These are phyloP conservation scores for Agrypnus murinus DNA, from an alignment of 2,888 invertebrate species.

Conservation along the genomic window DNA sequence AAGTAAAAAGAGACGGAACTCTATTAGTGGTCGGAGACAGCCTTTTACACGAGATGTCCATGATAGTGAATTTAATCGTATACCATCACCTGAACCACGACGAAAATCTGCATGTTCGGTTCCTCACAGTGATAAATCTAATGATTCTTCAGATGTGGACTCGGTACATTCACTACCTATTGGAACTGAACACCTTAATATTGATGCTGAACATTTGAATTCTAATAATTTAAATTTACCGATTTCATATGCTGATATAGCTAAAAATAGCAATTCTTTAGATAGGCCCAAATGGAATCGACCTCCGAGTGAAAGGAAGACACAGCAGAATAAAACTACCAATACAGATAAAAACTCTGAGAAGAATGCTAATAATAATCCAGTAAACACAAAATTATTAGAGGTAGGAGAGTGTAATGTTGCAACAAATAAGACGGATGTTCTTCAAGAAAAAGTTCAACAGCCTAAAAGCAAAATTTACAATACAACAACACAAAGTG, in stretches of 20 bases:
- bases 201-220: conserved; percentile 35
- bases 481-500: conserved; percentile 7
- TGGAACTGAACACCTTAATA: conserved; percentile 63
- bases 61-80: conserved; percentile 56
- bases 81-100: conserved; percentile 63
- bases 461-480: too few species aligned
- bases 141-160: conserved; percentile 88
- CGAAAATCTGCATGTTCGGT: conserved; percentile 85
- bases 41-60: conserved; percentile 49
- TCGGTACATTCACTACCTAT: conserved; percentile 90
- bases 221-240: conserved; percentile 57
- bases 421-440: conserved; percentile 25
- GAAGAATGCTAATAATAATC: neutral
- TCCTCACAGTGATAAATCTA: conserved; percentile 88
- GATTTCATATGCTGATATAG: conserved; percentile 88
- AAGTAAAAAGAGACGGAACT: conserved; percentile 80
- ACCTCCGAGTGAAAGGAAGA: conserved; percentile 55
- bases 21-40: conserved; percentile 69
- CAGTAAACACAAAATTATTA: too few species aligned
- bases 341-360: conserved; percentile 29
- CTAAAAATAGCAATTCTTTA: conserved; percentile 72
- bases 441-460: conserved; percentile 9
- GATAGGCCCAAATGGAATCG: conserved; percentile 63
- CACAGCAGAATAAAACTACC: neutral
- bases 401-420: conserved; percentile 6